Percentiles rank a stretch among this genome's conserved stretches.
These are phyloP conservation scores for Anadara kagoshimensis DNA, from an alignment of 1,140 invertebrate species.

Conservation along the genomic window DNA sequence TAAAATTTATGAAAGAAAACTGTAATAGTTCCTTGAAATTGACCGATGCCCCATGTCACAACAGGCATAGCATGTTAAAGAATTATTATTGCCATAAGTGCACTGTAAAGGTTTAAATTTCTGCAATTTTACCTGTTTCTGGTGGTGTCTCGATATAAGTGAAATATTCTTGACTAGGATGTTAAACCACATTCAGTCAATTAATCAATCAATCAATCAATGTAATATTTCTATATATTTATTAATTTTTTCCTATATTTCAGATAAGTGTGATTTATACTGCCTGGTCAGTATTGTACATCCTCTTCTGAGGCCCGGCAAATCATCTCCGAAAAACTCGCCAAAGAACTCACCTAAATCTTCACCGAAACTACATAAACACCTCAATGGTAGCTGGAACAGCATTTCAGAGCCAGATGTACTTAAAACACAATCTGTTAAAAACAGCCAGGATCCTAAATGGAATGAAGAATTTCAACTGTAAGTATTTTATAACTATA, in stretches of 20 bases:
- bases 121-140: no score
- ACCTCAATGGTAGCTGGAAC: neutral
- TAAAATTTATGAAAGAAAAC: no score
- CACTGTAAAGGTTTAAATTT: no score
- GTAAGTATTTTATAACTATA: slow-evolving; percentile 46
- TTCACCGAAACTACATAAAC: slow-evolving; percentile 12
- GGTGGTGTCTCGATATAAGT: no score
- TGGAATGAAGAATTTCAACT: slow-evolving; percentile 61
- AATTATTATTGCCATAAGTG: no score
- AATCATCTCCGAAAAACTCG: slow-evolving; percentile 36
- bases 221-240: no score
- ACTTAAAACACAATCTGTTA: slow-evolving; percentile 41
- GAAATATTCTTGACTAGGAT: no score
- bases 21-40: no score
- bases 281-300: slow-evolving; percentile 48
- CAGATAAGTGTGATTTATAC: slow-evolving; percentile 33
- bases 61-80: no score
- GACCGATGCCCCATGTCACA: no score
- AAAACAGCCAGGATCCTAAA: slow-evolving; percentile 40
- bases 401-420: slow-evolving; percentile 28
- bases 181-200: no score
- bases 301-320: slow-evolving; percentile 31
- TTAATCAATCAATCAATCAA: no score
- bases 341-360: slow-evolving; percentile 42
- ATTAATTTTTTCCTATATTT: neutral